These are phyloP conservation scores for Nyctibius bracteatus DNA, from an alignment of 2,113 vertebrate species.

Conservation along the genomic window DNA sequence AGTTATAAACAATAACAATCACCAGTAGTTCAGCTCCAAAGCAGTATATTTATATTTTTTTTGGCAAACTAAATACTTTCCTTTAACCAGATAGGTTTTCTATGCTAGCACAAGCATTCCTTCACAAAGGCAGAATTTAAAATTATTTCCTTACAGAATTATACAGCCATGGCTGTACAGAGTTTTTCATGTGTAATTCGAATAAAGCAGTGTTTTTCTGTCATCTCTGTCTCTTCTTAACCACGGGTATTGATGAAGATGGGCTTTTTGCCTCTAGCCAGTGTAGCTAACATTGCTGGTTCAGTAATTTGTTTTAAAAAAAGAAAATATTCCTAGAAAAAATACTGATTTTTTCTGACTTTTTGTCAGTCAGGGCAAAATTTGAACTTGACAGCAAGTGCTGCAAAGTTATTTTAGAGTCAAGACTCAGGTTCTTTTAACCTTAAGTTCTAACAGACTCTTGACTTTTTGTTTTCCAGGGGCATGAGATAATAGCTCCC, in stretches of 20 bases:
- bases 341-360: not conserved
- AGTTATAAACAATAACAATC: not conserved
- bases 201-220: not conserved
- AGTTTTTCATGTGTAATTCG: accelerated
- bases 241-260: not conserved
- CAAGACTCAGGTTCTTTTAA: not conserved
- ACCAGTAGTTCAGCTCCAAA: not conserved
- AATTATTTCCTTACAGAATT: not conserved
- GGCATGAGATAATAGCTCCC: not conserved
- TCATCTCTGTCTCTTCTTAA: not conserved
- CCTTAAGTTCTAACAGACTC: not conserved
- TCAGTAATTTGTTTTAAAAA: not conserved
- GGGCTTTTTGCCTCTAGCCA: not conserved
- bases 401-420: not conserved
- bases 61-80: not conserved
- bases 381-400: not conserved
- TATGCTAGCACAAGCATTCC: not conserved
- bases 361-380: not conserved
- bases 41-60: not conserved
- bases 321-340: not conserved
- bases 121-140: not conserved
- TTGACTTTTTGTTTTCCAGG: not conserved
- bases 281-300: not conserved
- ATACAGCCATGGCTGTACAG: not conserved
- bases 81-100: not conserved